Evolutionary conservation across 2,113 vertebrate species (phyloP), one percentile per base, ranked within the genome.

Genomic region (Rhinolophus sinicus): DNA sequence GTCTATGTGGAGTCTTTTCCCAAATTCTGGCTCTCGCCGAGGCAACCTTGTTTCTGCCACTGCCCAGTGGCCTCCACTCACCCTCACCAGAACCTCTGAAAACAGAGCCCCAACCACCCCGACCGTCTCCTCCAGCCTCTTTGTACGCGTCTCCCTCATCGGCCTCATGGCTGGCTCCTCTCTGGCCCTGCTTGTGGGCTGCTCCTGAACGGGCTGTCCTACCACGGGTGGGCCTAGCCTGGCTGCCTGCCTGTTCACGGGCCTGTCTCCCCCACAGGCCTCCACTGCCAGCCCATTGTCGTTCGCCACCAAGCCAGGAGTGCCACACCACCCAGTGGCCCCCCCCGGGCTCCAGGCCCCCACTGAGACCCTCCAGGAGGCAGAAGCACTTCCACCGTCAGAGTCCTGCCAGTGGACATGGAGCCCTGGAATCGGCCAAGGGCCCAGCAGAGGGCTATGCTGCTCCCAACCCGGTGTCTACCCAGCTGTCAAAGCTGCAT

Each of bases 231-330:
- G 56, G 40, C 44, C 75, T 35, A 54, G 60, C 81, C 73, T 6
- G 30, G 58, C 26, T 40, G 44, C 40, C 44, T 58, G 40, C 56
- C 58, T 65, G 3, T 54, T 94, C 52, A 97, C 54, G 30, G 78
- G 22, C 75, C 50, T 96, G 38, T 93, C 75, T 86, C 97, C 97
- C 97, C 98, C 97, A 97, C 98, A 99, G 99, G 99, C 98, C 99
- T 99, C 96, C 98, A 99, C 97, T 98, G 85, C 98, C 99, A 99
- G 98, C 99, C 99, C 75, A 73, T 83, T 30, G 77, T 90, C 1
- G 38, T 95, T 56, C 1, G 12, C 56, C 94, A 92, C 58, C 96
- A 96, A 93, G 82, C 85, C 96, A 88, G 92, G 92, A 97, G 64
- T 81, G 52, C 82, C 12, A 44, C 22, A 11, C 91, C 88, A 0